phyloP scores from a whole-genome alignment of 2,797 vertebrate genomes.

The Rachycentron canadum region DNA sequence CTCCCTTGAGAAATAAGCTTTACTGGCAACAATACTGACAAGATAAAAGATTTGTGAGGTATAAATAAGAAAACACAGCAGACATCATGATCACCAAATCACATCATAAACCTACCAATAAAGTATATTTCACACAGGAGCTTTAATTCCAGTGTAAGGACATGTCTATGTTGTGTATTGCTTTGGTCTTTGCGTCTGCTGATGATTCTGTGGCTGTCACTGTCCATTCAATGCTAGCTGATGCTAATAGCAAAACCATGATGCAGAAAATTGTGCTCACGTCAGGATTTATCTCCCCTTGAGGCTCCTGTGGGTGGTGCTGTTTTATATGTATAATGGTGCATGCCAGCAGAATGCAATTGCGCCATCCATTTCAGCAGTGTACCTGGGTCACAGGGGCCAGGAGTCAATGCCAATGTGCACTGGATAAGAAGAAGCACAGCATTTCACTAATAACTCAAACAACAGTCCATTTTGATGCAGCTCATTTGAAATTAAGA shows the following conservation, averaged over 20 bases:
- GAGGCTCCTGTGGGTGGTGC: constrained; percentile 14
- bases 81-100: not conserved
- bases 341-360: constrained; percentile 20
- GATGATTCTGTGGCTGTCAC: not conserved
- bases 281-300: not conserved
- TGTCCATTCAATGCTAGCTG: constrained; percentile 11
- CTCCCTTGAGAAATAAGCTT: constrained; percentile 7
- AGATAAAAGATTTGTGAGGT: not conserved
- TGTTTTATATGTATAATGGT: constrained; percentile 38
- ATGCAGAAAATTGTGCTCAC: constrained; percentile 32
- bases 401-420: constrained; percentile 2
- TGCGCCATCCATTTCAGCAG: constrained; percentile 8
- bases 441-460: not conserved
- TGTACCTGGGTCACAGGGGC: not conserved
- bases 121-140: not conserved
- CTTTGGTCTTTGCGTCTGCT: not conserved
- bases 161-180: not conserved
- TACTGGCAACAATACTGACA: not conserved
- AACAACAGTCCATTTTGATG: not conserved
- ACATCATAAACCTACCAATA: constrained; percentile 1
- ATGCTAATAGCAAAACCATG: constrained; percentile 49
- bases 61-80: constrained; percentile 1
- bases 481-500: constrained; percentile 1
- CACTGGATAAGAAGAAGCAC: not conserved
- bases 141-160: not conserved